Evolutionary conservation across 2,888 invertebrate species (phyloP).

Genomic region (Synergus japonicus): DNA sequence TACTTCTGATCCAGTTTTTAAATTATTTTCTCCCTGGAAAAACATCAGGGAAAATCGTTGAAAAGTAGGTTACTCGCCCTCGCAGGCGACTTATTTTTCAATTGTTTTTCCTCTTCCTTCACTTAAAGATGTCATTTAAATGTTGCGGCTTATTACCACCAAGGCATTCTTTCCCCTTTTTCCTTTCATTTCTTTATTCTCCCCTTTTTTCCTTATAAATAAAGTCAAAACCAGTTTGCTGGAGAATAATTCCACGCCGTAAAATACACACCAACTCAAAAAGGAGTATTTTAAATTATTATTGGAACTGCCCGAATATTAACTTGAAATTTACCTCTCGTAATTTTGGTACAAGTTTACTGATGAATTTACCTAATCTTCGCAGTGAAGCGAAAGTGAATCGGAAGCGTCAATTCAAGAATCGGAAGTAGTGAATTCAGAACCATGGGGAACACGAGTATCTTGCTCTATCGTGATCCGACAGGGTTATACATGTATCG

Average conservation of each 20-base stretch:
- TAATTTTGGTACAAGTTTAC: background rate
- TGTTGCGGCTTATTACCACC: background rate
- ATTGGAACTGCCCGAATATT: no score
- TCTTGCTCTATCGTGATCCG: constrained; percentile 6
- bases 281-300: background rate
- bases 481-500: constrained; percentile 4
- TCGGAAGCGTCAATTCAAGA: background rate
- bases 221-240: constrained; percentile 3
- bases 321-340: background rate
- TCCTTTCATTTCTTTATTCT: background rate
- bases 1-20: no score
- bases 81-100: background rate
- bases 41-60: no score
- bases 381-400: background rate
- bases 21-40: no score
- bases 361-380: background rate
- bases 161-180: background rate
- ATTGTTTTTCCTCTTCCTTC: background rate
- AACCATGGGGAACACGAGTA: background rate
- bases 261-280: constrained; percentile 1
- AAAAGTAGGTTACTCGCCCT: no score
- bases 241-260: constrained; percentile 20
- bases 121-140: background rate
- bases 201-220: background rate
- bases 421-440: constrained; percentile 10